These are phyloP conservation scores for Bovichtus variegatus DNA, from an alignment of 2,797 vertebrate species.

Conservation along the genomic window DNA sequence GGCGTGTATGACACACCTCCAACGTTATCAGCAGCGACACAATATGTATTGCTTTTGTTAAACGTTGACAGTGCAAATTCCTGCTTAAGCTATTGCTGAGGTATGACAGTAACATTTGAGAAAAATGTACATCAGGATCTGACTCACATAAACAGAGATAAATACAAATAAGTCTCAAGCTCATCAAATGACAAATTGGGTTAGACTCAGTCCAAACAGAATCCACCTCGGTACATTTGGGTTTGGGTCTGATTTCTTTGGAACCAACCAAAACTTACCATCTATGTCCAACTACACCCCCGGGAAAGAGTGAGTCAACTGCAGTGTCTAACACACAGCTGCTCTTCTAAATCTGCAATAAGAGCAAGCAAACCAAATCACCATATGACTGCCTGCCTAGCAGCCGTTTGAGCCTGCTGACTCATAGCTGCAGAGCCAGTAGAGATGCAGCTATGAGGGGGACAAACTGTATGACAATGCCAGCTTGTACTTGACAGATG, in stretches of 20 bases:
- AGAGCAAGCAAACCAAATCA: conserved; percentile 46
- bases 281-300: conserved; percentile 38
- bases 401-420: conserved; percentile 57
- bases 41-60: background rate
- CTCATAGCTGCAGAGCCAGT: conserved; percentile 57
- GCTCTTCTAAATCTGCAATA: conserved; percentile 52
- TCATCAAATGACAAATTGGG: conserved; percentile 6
- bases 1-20: too few species aligned
- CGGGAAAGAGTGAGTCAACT: conserved; percentile 41
- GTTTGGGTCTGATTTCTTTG: background rate
- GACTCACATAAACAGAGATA: background rate
- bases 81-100: background rate
- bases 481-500: conserved; percentile 38
- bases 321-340: conserved; percentile 42
- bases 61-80: background rate
- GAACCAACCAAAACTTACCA: conserved; percentile 26
- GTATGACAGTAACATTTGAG: conserved; percentile 8
- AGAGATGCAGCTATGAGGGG: conserved; percentile 36
- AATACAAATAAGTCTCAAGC: conserved; percentile 6
- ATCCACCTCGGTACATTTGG: background rate
- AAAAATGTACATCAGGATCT: background rate
- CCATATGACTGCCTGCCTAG: conserved; percentile 31
- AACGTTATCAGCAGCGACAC: background rate
- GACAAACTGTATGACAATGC: conserved; percentile 26
- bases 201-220: conserved; percentile 14